Percentiles rank a stretch among this genome's conserved stretches.
Evolutionary conservation across 2,888 invertebrate species (phyloP).

Genomic region (Synergus japonicus): DNA sequence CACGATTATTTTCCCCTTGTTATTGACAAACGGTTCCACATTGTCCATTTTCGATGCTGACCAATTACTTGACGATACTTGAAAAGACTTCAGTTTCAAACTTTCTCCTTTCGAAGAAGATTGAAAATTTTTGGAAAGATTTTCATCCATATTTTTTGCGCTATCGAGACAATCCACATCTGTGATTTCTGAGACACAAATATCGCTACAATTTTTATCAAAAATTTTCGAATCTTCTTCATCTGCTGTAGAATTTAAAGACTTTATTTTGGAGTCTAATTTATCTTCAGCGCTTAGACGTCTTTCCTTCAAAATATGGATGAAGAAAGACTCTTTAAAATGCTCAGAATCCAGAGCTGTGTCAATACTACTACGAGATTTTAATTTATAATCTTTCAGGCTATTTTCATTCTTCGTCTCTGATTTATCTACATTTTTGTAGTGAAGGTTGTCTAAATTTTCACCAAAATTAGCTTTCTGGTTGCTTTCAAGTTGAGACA

Average conservation of each 20-base stretch:
- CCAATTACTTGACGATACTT: constrained; percentile 23
- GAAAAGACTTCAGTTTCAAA: neutral
- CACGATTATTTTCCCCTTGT: constrained; percentile 23
- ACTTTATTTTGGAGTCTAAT: neutral
- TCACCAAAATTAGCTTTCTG: neutral
- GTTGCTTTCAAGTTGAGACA: neutral
- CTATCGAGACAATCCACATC: neutral
- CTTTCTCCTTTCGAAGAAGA: neutral
- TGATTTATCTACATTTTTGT: constrained; percentile 37
- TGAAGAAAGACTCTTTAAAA: constrained; percentile 72
- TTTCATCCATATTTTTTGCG: neutral
- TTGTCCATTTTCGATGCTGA: constrained; percentile 21
- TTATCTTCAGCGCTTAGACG: constrained; percentile 18
- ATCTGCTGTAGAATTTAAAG: neutral
- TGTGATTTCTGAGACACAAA: neutral
- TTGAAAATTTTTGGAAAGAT: neutral
- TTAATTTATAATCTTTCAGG: neutral
- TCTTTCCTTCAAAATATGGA: constrained; percentile 67
- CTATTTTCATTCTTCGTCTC: constrained; percentile 19
- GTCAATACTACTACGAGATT: constrained; percentile 16
- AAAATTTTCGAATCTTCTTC: neutral
- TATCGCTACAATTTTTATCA: neutral
- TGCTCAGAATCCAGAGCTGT: constrained; percentile 54
- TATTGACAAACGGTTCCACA: constrained; percentile 24
- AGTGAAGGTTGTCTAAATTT: neutral